Conservation (phyloP, 2,797 vertebrate genomes). For the Fratercula arctica region DNA sequence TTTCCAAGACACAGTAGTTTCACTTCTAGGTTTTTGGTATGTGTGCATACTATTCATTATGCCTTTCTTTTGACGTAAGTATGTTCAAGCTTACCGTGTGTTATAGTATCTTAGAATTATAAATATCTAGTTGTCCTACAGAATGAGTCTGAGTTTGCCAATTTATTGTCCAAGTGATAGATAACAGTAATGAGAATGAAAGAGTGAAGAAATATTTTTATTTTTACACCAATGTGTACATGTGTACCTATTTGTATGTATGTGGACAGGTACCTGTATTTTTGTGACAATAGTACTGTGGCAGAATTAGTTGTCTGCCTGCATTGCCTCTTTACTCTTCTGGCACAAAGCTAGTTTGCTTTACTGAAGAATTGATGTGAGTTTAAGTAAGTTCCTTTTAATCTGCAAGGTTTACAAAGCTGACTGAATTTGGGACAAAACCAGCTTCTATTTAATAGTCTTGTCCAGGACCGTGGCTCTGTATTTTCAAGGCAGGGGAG, state of each 20-base stretch:
- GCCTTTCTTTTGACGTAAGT: neutral
- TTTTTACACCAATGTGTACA: neutral
- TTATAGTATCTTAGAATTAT: neutral
- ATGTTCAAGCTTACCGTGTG: neutral
- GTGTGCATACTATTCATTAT: neutral
- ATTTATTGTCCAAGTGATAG: neutral
- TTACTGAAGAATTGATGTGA: neutral
- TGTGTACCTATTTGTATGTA: neutral
- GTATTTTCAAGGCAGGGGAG: neutral
- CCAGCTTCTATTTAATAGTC: neutral
- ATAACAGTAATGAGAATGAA: neutral
- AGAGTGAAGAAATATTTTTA: neutral
- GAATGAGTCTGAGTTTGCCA: neutral
- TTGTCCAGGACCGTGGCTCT: neutral
- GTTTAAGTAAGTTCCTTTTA: neutral
- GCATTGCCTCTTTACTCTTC: neutral
- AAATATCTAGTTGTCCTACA: neutral
- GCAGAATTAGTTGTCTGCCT: neutral
- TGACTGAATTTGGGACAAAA: neutral
- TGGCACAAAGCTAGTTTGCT: neutral
- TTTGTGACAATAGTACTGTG: neutral
- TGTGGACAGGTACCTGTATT: neutral
- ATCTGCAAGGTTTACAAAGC: neutral
- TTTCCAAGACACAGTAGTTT: neutral
- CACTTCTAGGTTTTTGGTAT: neutral